These are phyloP conservation scores for Leuciscus waleckii DNA, from an alignment of 2,797 vertebrate genomes.

Conservation along the genomic window DNA sequence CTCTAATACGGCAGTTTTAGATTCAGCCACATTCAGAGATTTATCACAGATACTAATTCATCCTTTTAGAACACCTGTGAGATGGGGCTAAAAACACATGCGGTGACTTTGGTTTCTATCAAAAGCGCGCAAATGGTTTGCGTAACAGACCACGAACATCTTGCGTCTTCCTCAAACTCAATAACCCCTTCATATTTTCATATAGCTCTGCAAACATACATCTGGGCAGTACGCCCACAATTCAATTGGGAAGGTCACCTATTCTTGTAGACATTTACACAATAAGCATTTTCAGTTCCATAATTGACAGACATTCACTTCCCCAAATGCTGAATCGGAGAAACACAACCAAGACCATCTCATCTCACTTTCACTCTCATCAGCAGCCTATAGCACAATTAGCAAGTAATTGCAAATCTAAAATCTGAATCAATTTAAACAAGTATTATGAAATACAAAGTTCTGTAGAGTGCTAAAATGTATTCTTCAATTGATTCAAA, in stretches of 20 bases:
- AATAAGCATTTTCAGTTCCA: slow-evolving; percentile 55
- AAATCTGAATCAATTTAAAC: neutral
- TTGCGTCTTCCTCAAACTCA: neutral
- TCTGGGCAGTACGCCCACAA: neutral
- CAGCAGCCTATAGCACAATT: neutral
- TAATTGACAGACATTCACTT: slow-evolving; percentile 67
- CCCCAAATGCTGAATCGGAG: slow-evolving; percentile 40
- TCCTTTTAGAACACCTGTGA: neutral
- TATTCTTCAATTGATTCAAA: neutral
- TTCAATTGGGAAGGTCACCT: neutral
- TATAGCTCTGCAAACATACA: neutral
- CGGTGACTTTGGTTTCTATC: neutral
- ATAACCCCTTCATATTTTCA: neutral
- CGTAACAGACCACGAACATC: neutral
- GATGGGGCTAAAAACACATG: neutral
- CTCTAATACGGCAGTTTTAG: neutral
- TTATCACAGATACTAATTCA: neutral
- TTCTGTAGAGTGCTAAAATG: neutral
- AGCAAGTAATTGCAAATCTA: neutral
- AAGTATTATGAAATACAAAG: neutral
- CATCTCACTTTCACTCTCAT: slow-evolving; percentile 12
- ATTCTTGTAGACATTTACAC: slow-evolving; percentile 61
- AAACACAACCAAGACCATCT: slow-evolving; percentile 34
- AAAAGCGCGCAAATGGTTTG: neutral
- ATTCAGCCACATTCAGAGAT: neutral